Evolutionary conservation across 1,140 invertebrate species (phyloP), one percentile per base, ranked within the genome.

Genomic region (Drosophila elegans): DNA sequence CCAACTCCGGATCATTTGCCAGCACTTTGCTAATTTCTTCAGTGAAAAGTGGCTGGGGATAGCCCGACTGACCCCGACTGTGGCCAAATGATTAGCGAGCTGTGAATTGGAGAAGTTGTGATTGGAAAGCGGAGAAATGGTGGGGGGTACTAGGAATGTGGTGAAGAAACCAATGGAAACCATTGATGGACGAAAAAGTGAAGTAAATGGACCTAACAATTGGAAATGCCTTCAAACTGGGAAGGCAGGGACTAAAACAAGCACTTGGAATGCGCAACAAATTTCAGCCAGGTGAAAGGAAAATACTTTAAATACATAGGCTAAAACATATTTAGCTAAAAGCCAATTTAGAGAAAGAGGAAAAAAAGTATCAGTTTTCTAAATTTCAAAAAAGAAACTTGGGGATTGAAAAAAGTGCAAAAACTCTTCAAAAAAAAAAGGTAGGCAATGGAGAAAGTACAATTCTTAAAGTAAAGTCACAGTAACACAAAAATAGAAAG

Each of bases 51-150:
- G 7, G 13, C 4, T 2, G n/a, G 41, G 41, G 3, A 45, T 25
- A 27, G 11, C 16, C 16, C 16, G 25, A 4, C 49, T 66, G 63
- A 63, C 63, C 62, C 44, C 60, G n/a, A 25, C 41, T 45, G 10
- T 41, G 11, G 21, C 21, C 41, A 63, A 67, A 44, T 67, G 59
- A 42, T 62, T 62, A 62, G 48, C 59, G 34, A n/a, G 4, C 59
- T 54, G 57, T 60, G 46, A 60, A 60, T 27, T 62, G 44, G 16
- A 34, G 29, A 36, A 39, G 60, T 67, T 39, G 63, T 34, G 63
- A 67, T 67, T 51, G 29, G 45, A 66, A 34, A 49, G 45, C 29
- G 29, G n/a, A 29, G 13, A 12, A 41, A 10, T 10, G 13, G 4
- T 3, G 16, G n/a, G 9, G 10, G 10, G 21, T n/a, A 9, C 4